Evolutionary conservation across 1,140 invertebrate species (phyloP).

Genomic region (Pseudomyrmex sp.): DNA sequence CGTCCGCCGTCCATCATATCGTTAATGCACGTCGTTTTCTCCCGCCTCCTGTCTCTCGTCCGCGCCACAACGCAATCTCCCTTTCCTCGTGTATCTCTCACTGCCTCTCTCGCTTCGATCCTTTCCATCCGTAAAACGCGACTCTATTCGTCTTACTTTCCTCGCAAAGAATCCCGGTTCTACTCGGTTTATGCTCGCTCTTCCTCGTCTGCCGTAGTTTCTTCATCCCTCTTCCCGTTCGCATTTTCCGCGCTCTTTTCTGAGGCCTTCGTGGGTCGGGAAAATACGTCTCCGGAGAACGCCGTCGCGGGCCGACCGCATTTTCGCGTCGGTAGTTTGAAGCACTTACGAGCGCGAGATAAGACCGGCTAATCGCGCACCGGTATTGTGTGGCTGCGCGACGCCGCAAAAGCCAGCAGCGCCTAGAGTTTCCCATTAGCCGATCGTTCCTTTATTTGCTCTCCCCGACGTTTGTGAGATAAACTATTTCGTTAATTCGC

Average conservation of each 20-base stretch:
- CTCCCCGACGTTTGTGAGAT: background rate
- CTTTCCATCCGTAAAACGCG: conserved; percentile 59
- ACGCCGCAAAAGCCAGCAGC: conserved; percentile 31
- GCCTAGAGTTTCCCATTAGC: conserved; percentile 29
- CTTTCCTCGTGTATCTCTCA: conserved; percentile 9
- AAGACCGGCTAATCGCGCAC: conserved; percentile 50
- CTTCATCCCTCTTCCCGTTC: background rate
- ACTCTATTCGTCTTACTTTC: conserved; percentile 67
- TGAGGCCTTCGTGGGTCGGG: conserved; percentile 13
- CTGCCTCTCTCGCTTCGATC: conserved; percentile 29
- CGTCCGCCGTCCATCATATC: conserved; percentile 75
- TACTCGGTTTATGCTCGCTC: conserved; percentile 21
- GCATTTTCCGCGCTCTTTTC: conserved; percentile 33
- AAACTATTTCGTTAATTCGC: conserved; percentile 1
- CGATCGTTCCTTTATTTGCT: background rate
- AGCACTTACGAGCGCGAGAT: conserved; percentile 49
- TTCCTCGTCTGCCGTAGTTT: conserved; percentile 13
- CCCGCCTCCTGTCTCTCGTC: conserved; percentile 48
- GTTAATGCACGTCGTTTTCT: conserved; percentile 75
- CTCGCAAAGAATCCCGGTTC: background rate
- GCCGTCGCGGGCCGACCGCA: conserved; percentile 31
- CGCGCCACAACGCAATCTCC: background rate
- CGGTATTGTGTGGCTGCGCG: conserved; percentile 30
- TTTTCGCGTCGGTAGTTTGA: conserved; percentile 50
- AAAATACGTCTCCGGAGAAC: conserved; percentile 50